Percentiles rank a stretch among this genome's conserved stretches.
phyloP scores from a whole-genome alignment of 2,113 vertebrate species.

The Addax nasomaculatus region DNA sequence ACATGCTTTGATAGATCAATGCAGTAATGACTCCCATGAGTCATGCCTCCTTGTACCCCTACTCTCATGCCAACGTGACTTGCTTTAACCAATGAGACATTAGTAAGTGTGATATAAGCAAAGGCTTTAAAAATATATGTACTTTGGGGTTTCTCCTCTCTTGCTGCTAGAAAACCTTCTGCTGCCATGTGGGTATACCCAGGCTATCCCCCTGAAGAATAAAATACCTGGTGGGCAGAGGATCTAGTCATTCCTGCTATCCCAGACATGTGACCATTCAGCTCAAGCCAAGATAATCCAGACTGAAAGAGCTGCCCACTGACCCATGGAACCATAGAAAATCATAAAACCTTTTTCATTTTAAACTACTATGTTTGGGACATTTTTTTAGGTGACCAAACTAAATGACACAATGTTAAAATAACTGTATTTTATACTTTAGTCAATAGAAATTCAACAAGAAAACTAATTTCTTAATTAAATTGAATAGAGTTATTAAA shows the following conservation, averaged over 20 bases:
- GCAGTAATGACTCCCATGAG: not conserved
- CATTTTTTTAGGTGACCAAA: not conserved
- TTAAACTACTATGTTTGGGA: not conserved
- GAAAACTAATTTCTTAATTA: slow-evolving; percentile 2
- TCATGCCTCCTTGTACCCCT: not conserved
- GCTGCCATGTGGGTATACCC: not conserved
- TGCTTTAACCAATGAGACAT: not conserved
- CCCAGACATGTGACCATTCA: not conserved
- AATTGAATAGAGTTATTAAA: not conserved
- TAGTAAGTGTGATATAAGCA: not conserved
- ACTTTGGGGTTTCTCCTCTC: not conserved
- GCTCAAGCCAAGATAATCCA: not conserved
- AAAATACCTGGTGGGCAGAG: not conserved
- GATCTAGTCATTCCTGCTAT: not conserved
- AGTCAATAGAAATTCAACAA: not conserved
- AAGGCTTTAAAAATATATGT: not conserved
- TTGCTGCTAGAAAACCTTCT: not conserved
- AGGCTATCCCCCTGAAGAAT: no score
- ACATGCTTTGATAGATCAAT: not conserved
- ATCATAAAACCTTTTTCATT: not conserved
- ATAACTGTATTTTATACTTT: not conserved
- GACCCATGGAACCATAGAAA: not conserved
- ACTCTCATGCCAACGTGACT: not conserved
- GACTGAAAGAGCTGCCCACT: not conserved
- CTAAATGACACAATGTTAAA: not conserved